A percentile compares a stretch with the other conserved stretches of the same genome.
These are phyloP conservation scores for Cephus pulcher DNA, from an alignment of 2,888 invertebrate species.

Conservation along the genomic window DNA sequence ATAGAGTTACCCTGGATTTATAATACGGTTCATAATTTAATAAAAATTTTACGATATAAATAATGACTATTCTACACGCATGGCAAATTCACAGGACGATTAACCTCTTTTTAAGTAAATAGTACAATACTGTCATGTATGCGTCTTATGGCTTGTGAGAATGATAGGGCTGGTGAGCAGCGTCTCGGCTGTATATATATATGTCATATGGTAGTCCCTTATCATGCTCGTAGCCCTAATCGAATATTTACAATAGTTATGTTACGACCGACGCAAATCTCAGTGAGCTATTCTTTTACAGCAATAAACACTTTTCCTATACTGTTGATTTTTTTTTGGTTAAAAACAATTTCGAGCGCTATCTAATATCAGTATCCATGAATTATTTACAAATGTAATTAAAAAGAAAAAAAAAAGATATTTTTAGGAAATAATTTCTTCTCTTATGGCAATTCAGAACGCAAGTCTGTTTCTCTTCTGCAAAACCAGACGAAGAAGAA, in stretches of 20 bases:
- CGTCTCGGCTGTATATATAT: background rate
- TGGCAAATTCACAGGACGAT: background rate
- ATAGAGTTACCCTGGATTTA: background rate
- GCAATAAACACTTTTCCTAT: background rate
- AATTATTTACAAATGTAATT: background rate
- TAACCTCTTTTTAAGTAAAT: background rate
- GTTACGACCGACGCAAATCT: background rate
- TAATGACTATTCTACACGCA: background rate
- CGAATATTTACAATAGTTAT: background rate
- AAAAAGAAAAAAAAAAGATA: background rate
- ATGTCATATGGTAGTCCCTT: background rate
- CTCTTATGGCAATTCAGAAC: slow-evolving; percentile 13
- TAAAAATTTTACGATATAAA: background rate
- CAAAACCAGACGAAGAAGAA: slow-evolving; percentile 6
- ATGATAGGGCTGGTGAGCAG: background rate
- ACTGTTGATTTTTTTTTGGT: background rate
- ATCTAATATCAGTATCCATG: background rate
- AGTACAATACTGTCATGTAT: background rate
- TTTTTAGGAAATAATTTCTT: background rate
- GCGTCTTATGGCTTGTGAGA: background rate
- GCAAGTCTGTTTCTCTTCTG: slow-evolving; percentile 5
- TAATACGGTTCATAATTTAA: background rate
- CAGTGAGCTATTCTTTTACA: background rate
- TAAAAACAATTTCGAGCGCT: background rate
- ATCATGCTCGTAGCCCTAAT: background rate